Base-by-base conservation (phyloP, 2,888 invertebrate species). In the Biston betularia region DNA sequence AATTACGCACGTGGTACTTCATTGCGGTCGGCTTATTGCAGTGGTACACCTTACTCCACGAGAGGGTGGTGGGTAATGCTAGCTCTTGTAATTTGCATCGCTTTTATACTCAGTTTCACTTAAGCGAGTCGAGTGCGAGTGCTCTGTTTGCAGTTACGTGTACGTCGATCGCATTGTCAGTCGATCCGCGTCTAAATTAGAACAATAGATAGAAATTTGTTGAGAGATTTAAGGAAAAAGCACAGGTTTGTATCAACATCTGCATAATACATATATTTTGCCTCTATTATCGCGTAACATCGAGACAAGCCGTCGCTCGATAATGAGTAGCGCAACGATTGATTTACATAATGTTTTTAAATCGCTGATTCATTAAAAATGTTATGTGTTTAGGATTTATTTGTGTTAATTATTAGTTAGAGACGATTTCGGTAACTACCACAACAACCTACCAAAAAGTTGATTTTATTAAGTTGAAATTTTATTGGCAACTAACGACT, bases 101-200 rank as follows among this genome's bases (percentile, higher is more conserved):
- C 88, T 92, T 93, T 84, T 93, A 93, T 93, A 93, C 89, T 82
- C 88, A 75, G 88, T 93, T 93, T 93, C 93, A 88, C 93, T 89
- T 81, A 85, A 74, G 79, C 69, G 71, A 68, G 74, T 78, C 69
- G 82, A 79, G 78, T 87, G 89, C 87, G 88, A 82, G 86, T 89
- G 89, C 83, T 87, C 85, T 79, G 85, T 77, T 83, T 81, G 81
- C 80, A 83, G 79, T 91, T 91, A 92, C 91, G 90, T 91, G 82
- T 83, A 76, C 80, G 40, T 53, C 50, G 68, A 74, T 74, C 69
- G 80, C 85, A 92, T 91, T 90, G 90, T 88, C 84, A 91, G 85
- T 87, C 88, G 74, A 83, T 81, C 79, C 79, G 81, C 85, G 86
- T 88, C 85, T 84, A 80, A 79, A 79, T 82, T 83, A 87, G 84